Conservation (phyloP, 2,797 vertebrate species). For the Chrysocyon brachyurus region DNA sequence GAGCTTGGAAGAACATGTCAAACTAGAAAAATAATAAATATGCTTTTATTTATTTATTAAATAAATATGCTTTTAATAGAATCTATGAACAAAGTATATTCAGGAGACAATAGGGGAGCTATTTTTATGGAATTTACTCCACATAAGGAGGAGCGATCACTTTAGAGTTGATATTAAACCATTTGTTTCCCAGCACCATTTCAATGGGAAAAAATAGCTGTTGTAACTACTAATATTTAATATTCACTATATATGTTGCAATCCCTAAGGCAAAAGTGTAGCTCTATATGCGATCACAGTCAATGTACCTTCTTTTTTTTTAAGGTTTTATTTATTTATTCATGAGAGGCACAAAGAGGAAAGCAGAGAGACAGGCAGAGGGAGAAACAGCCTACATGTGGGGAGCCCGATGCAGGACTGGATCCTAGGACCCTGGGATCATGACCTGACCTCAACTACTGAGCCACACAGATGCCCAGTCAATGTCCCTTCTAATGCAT, state of each 20-base stretch:
- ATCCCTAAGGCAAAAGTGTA: neutral
- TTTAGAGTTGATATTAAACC: slow-evolving; percentile 1
- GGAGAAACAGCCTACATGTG: too few species aligned
- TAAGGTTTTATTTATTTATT: too few species aligned
- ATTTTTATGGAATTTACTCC: neutral
- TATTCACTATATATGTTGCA: neutral
- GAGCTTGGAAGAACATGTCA: neutral
- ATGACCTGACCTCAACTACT: too few species aligned
- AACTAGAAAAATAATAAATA: neutral
- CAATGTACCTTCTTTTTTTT: neutral
- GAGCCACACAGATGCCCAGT: too few species aligned
- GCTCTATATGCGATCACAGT: neutral
- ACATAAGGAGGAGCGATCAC: neutral
- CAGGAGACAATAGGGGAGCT: neutral
- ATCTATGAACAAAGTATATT: neutral
- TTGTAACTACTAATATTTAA: neutral
- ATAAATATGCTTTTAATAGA: slow-evolving; percentile 20
- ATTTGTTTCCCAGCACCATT: neutral
- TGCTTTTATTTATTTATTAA: neutral
- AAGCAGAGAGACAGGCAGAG: too few species aligned
- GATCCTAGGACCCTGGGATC: too few species aligned
- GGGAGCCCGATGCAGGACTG: too few species aligned
- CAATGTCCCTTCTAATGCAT: neutral
- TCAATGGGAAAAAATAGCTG: neutral
- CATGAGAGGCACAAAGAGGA: too few species aligned